Evolutionary conservation across 2,888 invertebrate species (phyloP).

Genomic region (Ligdia adustata): DNA sequence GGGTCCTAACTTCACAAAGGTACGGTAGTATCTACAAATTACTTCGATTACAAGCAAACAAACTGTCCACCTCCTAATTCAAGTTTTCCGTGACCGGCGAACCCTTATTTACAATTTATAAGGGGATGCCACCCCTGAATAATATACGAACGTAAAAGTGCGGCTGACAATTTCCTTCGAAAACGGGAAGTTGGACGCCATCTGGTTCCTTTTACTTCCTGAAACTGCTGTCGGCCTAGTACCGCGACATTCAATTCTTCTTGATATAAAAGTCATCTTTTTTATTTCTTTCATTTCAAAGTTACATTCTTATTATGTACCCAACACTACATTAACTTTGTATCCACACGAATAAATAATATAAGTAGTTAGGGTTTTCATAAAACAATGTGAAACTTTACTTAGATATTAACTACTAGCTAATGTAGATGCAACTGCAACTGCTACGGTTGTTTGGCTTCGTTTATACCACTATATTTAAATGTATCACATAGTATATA

Average conservation of each 20-base stretch:
- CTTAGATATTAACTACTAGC: no score
- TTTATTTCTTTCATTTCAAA: not conserved
- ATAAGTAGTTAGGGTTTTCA: no score
- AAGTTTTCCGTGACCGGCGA: slow-evolving; percentile 70
- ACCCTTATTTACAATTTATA: slow-evolving; percentile 50
- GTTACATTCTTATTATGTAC: no score
- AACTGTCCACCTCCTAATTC: slow-evolving; percentile 62
- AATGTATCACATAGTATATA: no score
- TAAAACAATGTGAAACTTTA: no score
- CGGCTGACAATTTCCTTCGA: slow-evolving; percentile 63
- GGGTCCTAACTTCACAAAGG: no score
- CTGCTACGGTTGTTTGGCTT: no score
- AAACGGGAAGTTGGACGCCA: slow-evolving; percentile 48
- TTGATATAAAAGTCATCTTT: slow-evolving; percentile 4
- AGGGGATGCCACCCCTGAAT: slow-evolving; percentile 71
- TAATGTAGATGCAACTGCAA: no score
- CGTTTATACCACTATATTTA: no score
- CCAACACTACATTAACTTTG: no score
- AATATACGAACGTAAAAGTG: slow-evolving; percentile 57
- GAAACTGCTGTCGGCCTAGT: slow-evolving; percentile 56
- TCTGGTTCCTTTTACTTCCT: slow-evolving; percentile 55
- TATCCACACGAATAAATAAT: no score
- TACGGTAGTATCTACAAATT: no score
- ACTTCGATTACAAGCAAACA: slow-evolving; percentile 55
- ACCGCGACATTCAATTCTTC: slow-evolving; percentile 37